A percentile compares a stretch with the other conserved stretches of the same genome.
Evolutionary conservation across 2,888 invertebrate genomes (phyloP).

Genomic region (Nowickia ferox): DNA sequence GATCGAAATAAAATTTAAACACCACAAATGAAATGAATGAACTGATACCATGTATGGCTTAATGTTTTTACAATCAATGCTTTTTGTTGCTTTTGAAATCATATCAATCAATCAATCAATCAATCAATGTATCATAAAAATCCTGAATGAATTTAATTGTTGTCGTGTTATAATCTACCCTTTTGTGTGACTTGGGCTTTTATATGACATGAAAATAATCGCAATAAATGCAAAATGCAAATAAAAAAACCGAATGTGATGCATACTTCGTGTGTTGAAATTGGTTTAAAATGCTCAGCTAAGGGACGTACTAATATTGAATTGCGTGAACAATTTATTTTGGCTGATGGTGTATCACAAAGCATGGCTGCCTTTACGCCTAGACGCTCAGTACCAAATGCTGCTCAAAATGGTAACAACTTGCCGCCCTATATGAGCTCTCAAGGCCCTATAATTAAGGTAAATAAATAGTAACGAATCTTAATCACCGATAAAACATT

Average conservation of each 20-base stretch:
- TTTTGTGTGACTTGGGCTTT: slow-evolving; percentile 56
- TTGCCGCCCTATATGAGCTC: slow-evolving; percentile 84
- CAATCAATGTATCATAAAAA: slow-evolving; percentile 45
- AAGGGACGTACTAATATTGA: slow-evolving; percentile 99
- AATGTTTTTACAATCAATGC: slow-evolving; percentile 53
- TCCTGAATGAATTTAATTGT: slow-evolving; percentile 66
- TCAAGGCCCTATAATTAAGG: slow-evolving; percentile 98
- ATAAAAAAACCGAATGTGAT: slow-evolving; percentile 20
- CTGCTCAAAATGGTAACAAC: slow-evolving; percentile 84
- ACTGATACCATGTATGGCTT: slow-evolving; percentile 38
- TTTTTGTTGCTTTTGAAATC: slow-evolving; percentile 62
- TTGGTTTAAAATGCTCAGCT: slow-evolving; percentile 85
- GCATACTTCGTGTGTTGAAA: slow-evolving; percentile 53
- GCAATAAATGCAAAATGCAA: slow-evolving; percentile 30
- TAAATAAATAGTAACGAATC: slow-evolving; percentile 85
- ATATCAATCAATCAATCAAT: slow-evolving; percentile 43
- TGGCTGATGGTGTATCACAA: slow-evolving; percentile 99
- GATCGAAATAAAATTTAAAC: slow-evolving; percentile 25
- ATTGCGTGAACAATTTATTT: slow-evolving; percentile 98
- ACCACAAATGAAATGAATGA: slow-evolving; percentile 47
- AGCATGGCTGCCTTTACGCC: slow-evolving; percentile 99
- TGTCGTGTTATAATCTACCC: slow-evolving; percentile 58
- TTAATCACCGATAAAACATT: slow-evolving; percentile 58
- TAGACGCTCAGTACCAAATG: slow-evolving; percentile 93
- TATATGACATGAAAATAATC: slow-evolving; percentile 45